Conservation (phyloP, 2,888 invertebrate species). For the Iselma pallidipennis region DNA sequence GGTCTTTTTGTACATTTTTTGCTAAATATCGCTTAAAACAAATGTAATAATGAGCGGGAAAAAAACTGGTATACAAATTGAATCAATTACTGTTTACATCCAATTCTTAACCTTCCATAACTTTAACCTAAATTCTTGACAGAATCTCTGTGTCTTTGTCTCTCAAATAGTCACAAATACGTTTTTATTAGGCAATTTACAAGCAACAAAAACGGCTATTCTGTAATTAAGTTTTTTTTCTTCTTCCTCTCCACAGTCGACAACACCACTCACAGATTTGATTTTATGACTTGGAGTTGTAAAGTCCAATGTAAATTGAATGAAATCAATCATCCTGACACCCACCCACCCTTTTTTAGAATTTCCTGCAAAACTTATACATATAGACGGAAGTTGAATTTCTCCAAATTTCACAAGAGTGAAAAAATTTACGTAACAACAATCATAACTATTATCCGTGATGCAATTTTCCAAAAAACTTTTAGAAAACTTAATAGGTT, state of each 20-base stretch:
- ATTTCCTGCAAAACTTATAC: too few species aligned
- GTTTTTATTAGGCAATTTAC: constrained; percentile 12
- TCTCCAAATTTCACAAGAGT: background rate
- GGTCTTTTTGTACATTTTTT: background rate
- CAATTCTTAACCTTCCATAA: constrained; percentile 28
- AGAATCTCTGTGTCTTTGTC: constrained; percentile 10
- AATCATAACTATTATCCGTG: too few species aligned
- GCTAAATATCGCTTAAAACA: background rate
- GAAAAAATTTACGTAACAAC: background rate
- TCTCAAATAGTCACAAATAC: constrained; percentile 18
- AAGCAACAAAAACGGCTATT: constrained; percentile 12
- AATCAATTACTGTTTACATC: constrained; percentile 19
- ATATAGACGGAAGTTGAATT: background rate
- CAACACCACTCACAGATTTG: too few species aligned
- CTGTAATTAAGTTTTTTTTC: constrained; percentile 15
- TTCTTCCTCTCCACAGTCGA: too few species aligned
- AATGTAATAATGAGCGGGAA: background rate
- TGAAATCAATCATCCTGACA: too few species aligned
- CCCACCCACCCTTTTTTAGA: too few species aligned
- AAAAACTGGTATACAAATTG: constrained; percentile 20
- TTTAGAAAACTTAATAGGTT: too few species aligned
- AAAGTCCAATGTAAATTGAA: too few species aligned
- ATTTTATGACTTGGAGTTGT: too few species aligned
- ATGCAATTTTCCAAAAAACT: too few species aligned
- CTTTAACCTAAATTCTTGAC: constrained; percentile 23